Percentiles rank a stretch among this genome's conserved stretches.
phyloP scores from a whole-genome alignment of 2,888 invertebrate species.

The Xanthorhoe designata region DNA sequence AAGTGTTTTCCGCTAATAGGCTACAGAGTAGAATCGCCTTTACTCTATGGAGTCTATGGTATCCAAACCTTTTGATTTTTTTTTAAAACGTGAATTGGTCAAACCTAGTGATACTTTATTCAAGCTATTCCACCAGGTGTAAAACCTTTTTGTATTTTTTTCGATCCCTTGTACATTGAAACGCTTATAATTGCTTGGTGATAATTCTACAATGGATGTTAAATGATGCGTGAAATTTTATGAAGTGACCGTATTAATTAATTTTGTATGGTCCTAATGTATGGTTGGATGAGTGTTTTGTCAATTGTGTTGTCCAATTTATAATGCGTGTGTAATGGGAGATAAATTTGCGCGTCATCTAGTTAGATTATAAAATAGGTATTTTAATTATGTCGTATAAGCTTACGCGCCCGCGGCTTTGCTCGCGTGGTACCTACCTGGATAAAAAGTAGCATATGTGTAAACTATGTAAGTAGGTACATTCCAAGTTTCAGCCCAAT shows the following conservation, averaged over 20 bases:
- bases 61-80: too few species aligned
- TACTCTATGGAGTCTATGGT: too few species aligned
- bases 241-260: slow-evolving; percentile 26
- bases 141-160: background rate
- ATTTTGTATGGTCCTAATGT: background rate
- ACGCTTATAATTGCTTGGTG: background rate
- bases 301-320: background rate
- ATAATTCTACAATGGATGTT: background rate
- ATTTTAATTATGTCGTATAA: too few species aligned
- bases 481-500: too few species aligned
- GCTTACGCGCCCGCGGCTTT: too few species aligned
- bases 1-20: too few species aligned
- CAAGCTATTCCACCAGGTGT: background rate
- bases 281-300: background rate
- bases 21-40: too few species aligned
- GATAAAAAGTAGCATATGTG: too few species aligned
- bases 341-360: background rate
- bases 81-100: background rate
- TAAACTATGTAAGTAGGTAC: too few species aligned
- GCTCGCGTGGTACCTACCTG: too few species aligned
- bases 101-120: background rate
- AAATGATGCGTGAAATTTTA: slow-evolving; percentile 42
- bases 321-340: background rate
- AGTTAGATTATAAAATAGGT: background rate
- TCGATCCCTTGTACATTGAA: background rate